Base-by-base conservation (phyloP, 2,797 vertebrate genomes). In the Crocodylus rhombifer region DNA sequence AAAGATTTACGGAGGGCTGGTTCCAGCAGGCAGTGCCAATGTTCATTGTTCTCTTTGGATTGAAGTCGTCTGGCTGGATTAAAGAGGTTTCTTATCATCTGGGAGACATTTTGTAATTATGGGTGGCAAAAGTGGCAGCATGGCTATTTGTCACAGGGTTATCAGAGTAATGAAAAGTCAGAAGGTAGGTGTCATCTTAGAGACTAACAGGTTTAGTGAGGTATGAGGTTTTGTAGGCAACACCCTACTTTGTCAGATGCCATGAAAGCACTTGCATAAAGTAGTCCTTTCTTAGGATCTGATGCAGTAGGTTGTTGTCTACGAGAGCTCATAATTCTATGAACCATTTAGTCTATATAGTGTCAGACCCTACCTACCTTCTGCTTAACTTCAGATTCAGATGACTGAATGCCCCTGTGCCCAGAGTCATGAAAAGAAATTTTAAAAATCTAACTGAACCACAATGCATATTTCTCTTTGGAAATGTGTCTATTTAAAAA, bases 71-170 rank as follows among this genome's bases (percentile, higher is more conserved):
- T 51, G n/a, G 5, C 30, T 33, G 20, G 65, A 67, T 67, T n/a
- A n/a, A n/a, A 65, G 6, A 65, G 63, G 28, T 67, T 69, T 30
- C 7, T 69, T 36, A 33, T 36, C 12, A 9, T 1, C 17, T 63
- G 30, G 51, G 30, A 67, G 23, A 18, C 81, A 55, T 57, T 91
- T 80, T 73, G 17, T 57, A 57, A 5, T 64, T 51, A 51, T 51
- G 42, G 42, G 42, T 51, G 42, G 42, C 42, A 51, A 10, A 11
- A 64, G 51, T 0, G 1, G 9, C 56, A 56, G 30, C 10, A 62
- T 15, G 18, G 4, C 17, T 80, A 6, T 77, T 51, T 80, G 80
- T 14, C 60, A 4, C 4, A 33, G 28, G 9, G 9, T 61, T 83
- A 83, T 61, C 33, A 69, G 20, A 21, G 5, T 69, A 42, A 23